Evolutionary conservation across 2,888 invertebrate genomes (phyloP).

Genomic region (Lathronympha strigana): DNA sequence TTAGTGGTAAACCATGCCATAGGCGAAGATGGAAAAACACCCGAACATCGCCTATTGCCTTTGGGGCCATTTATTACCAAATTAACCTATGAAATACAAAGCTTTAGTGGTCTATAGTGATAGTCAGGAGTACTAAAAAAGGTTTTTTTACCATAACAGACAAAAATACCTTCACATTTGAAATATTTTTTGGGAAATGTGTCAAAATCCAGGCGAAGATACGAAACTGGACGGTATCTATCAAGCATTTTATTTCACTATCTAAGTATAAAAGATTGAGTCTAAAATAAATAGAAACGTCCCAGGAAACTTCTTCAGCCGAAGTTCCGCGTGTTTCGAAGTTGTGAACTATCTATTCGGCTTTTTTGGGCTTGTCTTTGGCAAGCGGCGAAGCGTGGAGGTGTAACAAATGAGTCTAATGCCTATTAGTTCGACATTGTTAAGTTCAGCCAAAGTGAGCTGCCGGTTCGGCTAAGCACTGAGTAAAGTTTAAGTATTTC

Average conservation of each 20-base stretch:
- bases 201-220: no score
- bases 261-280: not conserved
- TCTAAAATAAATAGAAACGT: slow-evolving; percentile 20
- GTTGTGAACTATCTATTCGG: slow-evolving; percentile 61
- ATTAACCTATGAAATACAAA: no score
- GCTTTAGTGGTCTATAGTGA: no score
- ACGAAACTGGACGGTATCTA: no score
- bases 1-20: no score
- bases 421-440: slow-evolving; percentile 79
- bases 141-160: no score
- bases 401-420: slow-evolving; percentile 78
- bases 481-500: slow-evolving; percentile 60
- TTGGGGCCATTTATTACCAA: no score
- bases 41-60: no score
- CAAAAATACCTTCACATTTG: no score
- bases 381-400: slow-evolving; percentile 71
- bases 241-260: not conserved
- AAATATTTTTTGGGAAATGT: no score
- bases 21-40: no score
- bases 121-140: no score
- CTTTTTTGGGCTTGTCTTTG: slow-evolving; percentile 68
- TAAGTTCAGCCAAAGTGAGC: slow-evolving; percentile 75
- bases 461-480: slow-evolving; percentile 63
- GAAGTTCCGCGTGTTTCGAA: slow-evolving; percentile 46
- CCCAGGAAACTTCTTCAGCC: slow-evolving; percentile 8